Conservation (phyloP, 2,113 vertebrate species). For the Poicephalus gulielmi region DNA sequence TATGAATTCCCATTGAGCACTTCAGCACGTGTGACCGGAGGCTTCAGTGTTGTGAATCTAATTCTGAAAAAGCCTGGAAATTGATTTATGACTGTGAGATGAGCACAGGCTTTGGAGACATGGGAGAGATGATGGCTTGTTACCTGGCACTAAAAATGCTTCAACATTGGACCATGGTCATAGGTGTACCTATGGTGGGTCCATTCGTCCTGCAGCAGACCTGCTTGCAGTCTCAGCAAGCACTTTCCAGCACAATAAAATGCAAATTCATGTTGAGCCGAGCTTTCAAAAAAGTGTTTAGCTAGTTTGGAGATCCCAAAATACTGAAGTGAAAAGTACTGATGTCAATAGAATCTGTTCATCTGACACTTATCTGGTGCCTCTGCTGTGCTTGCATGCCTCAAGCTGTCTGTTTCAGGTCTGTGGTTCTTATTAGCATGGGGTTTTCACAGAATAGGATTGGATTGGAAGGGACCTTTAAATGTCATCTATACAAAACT, state of each 20-base stretch:
- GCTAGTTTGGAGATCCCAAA: neutral
- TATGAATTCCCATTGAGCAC: neutral
- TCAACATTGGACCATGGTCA: accelerated
- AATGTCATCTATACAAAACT: neutral
- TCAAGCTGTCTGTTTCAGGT: neutral
- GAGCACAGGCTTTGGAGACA: neutral
- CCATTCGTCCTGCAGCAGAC: neutral
- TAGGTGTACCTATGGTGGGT: accelerated
- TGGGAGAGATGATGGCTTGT: neutral
- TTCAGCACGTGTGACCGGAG: accelerated
- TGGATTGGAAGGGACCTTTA: neutral
- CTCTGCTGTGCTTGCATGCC: neutral
- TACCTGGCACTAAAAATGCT: neutral
- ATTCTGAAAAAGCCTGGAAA: neutral
- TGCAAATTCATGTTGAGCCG: neutral
- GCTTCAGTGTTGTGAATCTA: neutral
- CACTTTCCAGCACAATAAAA: neutral
- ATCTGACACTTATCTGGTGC: neutral
- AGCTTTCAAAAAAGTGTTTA: neutral
- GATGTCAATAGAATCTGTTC: accelerated
- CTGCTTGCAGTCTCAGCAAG: accelerated
- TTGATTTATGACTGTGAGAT: neutral
- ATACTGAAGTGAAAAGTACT: neutral
- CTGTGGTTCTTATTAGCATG: neutral
- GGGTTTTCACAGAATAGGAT: neutral